phyloP scores from a whole-genome alignment of 2,113 vertebrate genomes.

The Phodopus roborovskii region DNA sequence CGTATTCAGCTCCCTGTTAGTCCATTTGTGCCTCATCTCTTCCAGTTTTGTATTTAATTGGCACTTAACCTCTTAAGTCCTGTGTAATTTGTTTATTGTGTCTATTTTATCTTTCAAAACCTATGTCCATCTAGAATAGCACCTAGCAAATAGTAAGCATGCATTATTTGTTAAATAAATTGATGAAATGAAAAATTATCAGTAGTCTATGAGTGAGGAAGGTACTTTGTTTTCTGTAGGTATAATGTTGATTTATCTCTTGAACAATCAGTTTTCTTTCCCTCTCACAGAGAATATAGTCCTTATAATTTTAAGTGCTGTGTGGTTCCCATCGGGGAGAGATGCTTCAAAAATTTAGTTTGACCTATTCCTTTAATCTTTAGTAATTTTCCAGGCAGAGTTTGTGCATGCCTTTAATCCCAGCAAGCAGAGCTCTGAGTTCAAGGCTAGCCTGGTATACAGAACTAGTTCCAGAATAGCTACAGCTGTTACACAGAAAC shows the following conservation, averaged over 20 bases:
- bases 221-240: not conserved
- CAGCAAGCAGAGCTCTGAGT: too few species aligned
- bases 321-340: not conserved
- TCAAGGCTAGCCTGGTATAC: too few species aligned
- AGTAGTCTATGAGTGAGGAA: not conserved
- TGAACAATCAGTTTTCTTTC: not conserved
- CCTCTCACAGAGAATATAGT: not conserved
- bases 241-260: not conserved
- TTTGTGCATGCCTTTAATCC: too few species aligned
- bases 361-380: not conserved
- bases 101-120: constrained; percentile 12
- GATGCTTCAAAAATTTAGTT: not conserved
- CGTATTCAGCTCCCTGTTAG: not conserved
- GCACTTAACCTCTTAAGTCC: not conserved
- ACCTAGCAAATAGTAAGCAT: not conserved
- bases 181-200: constrained; percentile 8
- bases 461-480: too few species aligned
- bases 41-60: constrained; percentile 9
- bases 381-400: too few species aligned
- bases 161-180: constrained; percentile 34
- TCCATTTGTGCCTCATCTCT: not conserved
- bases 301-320: not conserved
- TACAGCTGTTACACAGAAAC: too few species aligned
- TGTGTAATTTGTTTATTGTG: not conserved
- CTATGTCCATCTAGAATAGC: constrained; percentile 35